phyloP scores from a whole-genome alignment of 2,797 vertebrate species.

The Gobio occitaniae region DNA sequence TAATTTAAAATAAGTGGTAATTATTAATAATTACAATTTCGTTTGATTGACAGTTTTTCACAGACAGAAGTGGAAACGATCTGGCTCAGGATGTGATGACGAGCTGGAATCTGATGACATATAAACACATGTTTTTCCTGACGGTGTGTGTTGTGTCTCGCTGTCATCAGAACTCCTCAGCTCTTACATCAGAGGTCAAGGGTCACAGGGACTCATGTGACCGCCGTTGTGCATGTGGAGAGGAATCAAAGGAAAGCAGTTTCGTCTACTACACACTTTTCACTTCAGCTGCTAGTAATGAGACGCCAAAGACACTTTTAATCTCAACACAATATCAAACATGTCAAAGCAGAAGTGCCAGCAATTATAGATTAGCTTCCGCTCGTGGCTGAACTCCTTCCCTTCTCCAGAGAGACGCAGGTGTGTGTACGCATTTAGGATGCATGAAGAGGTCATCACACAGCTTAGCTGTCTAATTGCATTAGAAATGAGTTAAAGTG shows the following conservation, averaged over 20 bases:
- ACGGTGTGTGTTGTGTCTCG: neutral
- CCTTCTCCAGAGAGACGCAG: neutral
- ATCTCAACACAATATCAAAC: constrained; percentile 28
- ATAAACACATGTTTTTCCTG: neutral
- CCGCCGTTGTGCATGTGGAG: neutral
- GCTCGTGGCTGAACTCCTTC: neutral
- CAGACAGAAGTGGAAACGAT: neutral
- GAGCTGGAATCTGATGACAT: too few species aligned
- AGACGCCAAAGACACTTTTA: neutral
- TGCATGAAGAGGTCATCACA: neutral
- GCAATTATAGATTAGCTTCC: constrained; percentile 11
- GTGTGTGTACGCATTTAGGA: neutral
- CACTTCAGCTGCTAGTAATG: neutral
- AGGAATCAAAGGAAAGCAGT: neutral
- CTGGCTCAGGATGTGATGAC: neutral
- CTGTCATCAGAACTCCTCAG: neutral
- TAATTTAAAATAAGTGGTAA: neutral
- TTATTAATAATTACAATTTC: neutral
- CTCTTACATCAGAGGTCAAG: neutral
- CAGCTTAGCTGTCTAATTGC: constrained; percentile 13
- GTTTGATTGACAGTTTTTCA: neutral
- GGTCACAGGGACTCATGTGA: neutral
- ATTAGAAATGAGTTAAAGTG: constrained; percentile 5
- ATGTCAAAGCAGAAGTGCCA: neutral
- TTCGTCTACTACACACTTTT: neutral